Conservation (phyloP, 2,797 vertebrate species). For the Sebastes nivosus region DNA sequence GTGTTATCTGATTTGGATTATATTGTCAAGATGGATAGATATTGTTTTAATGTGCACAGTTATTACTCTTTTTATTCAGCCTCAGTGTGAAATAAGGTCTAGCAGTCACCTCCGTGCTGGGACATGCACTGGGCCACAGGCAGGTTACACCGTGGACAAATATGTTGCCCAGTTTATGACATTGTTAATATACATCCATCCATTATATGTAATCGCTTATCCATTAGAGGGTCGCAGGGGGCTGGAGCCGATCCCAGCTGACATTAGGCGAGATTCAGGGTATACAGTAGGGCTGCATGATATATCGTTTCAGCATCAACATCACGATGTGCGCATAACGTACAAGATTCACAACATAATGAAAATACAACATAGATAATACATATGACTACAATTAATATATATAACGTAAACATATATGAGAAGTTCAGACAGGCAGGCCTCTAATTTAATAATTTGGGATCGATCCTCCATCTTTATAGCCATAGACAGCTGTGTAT, state of each 20-base stretch:
- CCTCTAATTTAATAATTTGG: no score
- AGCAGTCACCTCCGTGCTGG: background rate
- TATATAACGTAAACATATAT: no score
- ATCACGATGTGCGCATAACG: background rate
- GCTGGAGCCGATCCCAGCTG: background rate
- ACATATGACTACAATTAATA: no score
- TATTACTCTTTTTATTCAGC: background rate
- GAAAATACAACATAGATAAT: no score
- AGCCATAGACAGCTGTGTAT: no score
- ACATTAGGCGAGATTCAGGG: background rate
- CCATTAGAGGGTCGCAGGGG: background rate
- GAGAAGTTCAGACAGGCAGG: no score
- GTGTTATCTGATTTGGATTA: background rate
- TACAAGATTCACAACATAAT: no score
- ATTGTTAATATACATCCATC: background rate
- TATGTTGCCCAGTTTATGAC: background rate
- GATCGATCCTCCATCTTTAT: no score
- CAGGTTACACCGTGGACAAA: background rate
- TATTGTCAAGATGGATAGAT: background rate
- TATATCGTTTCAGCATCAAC: background rate
- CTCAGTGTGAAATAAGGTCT: background rate
- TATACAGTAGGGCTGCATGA: background rate
- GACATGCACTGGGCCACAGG: background rate
- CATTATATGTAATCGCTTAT: background rate
- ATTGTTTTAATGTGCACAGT: background rate